phyloP scores from a whole-genome alignment of 92 coral and sea anemone genomes.

The Palythoa heliodiscus region DNA sequence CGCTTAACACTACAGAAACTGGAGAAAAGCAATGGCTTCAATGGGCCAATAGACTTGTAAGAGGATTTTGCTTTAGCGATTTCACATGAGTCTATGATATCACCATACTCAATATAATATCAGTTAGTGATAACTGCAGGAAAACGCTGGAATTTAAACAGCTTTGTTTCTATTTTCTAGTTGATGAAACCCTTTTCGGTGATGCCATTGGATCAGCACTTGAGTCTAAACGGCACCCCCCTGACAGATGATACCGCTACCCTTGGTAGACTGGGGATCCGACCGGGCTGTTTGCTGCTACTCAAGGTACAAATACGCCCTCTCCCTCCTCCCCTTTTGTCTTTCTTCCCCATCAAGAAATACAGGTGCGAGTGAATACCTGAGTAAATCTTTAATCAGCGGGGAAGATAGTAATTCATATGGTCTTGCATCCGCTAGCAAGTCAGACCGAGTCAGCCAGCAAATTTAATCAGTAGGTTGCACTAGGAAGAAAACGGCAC shows the following conservation, averaged over 20 bases:
- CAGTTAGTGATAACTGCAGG: neutral
- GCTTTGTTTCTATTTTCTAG: constrained; percentile 41
- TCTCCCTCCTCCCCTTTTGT: neutral
- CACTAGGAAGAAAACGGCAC: no score
- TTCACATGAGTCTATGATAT: no score
- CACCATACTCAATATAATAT: no score
- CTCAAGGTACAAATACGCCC: constrained; percentile 65
- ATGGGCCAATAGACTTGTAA: no score
- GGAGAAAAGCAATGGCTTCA: no score
- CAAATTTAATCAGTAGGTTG: neutral
- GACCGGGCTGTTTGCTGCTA: constrained; percentile 87
- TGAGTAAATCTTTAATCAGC: neutral
- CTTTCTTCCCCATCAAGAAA: neutral
- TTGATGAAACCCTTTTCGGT: constrained; percentile 94
- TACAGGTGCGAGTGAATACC: neutral
- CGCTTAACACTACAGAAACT: no score
- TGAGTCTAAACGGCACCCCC: constrained; percentile 73
- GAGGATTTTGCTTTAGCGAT: no score
- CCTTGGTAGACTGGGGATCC: constrained; percentile 76
- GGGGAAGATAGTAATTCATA: neutral
- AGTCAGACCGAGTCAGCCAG: no score
- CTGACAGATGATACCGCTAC: constrained; percentile 76
- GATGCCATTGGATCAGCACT: constrained; percentile 98
- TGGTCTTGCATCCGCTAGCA: no score
- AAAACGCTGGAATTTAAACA: neutral